These are phyloP conservation scores for Naso thynnoides DNA, from an alignment of 2,797 vertebrate species.

Conservation along the genomic window DNA sequence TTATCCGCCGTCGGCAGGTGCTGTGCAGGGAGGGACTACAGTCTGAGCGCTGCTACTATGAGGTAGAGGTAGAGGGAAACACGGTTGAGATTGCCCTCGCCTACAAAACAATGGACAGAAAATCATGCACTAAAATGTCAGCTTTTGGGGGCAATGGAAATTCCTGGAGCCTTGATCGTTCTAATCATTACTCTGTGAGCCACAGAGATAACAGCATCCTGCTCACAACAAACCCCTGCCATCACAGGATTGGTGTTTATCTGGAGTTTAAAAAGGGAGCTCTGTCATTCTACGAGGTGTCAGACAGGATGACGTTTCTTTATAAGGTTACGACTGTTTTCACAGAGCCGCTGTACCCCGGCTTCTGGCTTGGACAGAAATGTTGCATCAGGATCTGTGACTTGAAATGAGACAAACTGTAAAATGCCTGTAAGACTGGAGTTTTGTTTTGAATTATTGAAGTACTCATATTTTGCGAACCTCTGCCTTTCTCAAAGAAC, in stretches of 20 bases:
- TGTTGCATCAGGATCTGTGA: constrained; percentile 71
- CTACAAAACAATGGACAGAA: constrained; percentile 68
- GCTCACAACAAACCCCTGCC: constrained; percentile 39
- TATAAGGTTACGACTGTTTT: constrained; percentile 59
- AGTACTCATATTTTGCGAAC: not conserved
- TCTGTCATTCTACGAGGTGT: constrained; percentile 75
- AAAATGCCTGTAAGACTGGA: not conserved
- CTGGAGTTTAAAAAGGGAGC: constrained; percentile 66
- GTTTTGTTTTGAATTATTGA: not conserved
- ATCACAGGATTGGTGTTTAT: constrained; percentile 66
- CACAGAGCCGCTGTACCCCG: constrained; percentile 73
- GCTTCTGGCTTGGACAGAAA: constrained; percentile 74
- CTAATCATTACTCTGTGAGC: constrained; percentile 63
- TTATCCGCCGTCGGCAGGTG: constrained; percentile 58
- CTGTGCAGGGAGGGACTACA: constrained; percentile 72
- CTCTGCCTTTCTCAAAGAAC: too few relatives aligned
- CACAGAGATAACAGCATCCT: constrained; percentile 44
- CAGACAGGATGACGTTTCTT: constrained; percentile 69
- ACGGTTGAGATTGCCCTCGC: constrained; percentile 72
- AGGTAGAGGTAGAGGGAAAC: constrained; percentile 68
- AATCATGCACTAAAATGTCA: constrained; percentile 17
- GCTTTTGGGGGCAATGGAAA: constrained; percentile 69
- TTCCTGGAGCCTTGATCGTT: constrained; percentile 80
- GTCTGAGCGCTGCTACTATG: constrained; percentile 71
- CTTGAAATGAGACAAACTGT: constrained; percentile 1